Conservation (phyloP, 2,888 invertebrate genomes). For the Atethmia centrago region DNA sequence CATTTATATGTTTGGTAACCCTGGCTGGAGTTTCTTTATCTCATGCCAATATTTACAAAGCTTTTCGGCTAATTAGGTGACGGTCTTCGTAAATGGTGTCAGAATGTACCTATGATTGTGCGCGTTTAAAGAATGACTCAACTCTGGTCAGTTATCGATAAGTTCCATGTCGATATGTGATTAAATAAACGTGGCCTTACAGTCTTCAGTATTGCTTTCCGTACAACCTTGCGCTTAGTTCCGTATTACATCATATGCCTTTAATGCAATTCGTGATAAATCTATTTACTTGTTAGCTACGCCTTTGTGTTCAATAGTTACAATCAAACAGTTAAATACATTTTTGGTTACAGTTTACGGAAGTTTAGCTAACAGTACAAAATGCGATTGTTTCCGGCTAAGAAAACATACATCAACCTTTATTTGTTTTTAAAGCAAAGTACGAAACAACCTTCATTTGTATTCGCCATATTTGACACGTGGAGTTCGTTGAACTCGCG, state of each 20-base stretch:
- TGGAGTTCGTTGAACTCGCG: constrained; percentile 55
- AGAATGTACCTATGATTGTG: constrained; percentile 35
- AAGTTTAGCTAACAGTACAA: constrained; percentile 54
- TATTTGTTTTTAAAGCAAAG: constrained; percentile 18
- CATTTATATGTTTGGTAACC: constrained; percentile 60
- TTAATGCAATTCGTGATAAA: constrained; percentile 80
- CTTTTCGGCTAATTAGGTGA: constrained; percentile 66
- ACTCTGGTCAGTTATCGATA: constrained; percentile 50
- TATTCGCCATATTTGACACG: constrained; percentile 31
- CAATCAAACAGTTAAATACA: constrained; percentile 32
- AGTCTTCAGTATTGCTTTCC: constrained; percentile 81
- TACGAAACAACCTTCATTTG: constrained; percentile 14
- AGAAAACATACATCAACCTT: constrained; percentile 44
- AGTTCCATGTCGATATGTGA: constrained; percentile 43
- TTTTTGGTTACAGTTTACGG: constrained; percentile 49
- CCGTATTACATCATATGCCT: constrained; percentile 87
- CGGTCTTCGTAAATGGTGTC: constrained; percentile 51
- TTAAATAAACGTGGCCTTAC: constrained; percentile 80
- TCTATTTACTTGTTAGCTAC: constrained; percentile 74
- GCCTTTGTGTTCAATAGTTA: constrained; percentile 77
- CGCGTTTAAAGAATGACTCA: constrained; percentile 61
- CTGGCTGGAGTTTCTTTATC: constrained; percentile 58
- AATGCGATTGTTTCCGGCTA: constrained; percentile 45
- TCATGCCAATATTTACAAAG: constrained; percentile 61
- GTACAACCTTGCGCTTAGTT: constrained; percentile 85